These are phyloP conservation scores for Drosophila bocqueti DNA, from an alignment of 1,140 invertebrate genomes.

Conservation along the genomic window DNA sequence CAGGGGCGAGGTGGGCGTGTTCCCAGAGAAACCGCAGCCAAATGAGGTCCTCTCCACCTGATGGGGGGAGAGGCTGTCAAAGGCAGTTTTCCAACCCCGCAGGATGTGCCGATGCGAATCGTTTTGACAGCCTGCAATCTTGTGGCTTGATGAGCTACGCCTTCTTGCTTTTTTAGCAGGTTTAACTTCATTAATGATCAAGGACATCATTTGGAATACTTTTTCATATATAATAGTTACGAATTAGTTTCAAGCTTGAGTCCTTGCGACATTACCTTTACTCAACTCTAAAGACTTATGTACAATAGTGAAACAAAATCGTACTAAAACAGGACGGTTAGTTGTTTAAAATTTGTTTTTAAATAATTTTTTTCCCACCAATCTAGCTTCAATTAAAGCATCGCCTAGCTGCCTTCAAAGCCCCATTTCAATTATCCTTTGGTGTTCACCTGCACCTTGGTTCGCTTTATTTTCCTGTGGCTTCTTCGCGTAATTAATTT, in stretches of 20 bases:
- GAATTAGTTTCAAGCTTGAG: too few relatives aligned
- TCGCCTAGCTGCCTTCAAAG: background rate
- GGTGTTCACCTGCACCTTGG: background rate
- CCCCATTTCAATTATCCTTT: conserved; percentile 41
- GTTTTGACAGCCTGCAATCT: conserved; percentile 66
- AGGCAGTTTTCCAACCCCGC: conserved; percentile 48
- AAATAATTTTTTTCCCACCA: background rate
- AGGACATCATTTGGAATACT: background rate
- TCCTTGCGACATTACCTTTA: too few relatives aligned
- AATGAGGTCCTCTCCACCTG: conserved; percentile 65
- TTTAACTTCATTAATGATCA: conserved; percentile 9
- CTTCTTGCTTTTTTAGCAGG: conserved; percentile 2
- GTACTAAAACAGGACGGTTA: background rate
- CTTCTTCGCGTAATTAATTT: conserved; percentile 80
- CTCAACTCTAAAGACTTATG: background rate
- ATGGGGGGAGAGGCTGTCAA: conserved; percentile 58
- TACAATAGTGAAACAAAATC: background rate
- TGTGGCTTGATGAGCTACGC: conserved; percentile 43
- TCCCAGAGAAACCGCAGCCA: conserved; percentile 50
- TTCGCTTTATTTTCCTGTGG: conserved; percentile 52
- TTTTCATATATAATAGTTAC: background rate
- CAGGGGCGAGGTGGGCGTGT: conserved; percentile 42
- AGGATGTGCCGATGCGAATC: conserved; percentile 24
- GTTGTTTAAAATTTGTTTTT: too few relatives aligned
- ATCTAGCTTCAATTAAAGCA: conserved; percentile 1